Evolutionary conservation across 2,888 invertebrate genomes (phyloP), one percentile per base, ranked within the genome.

Genomic region (Perdita meconis): DNA sequence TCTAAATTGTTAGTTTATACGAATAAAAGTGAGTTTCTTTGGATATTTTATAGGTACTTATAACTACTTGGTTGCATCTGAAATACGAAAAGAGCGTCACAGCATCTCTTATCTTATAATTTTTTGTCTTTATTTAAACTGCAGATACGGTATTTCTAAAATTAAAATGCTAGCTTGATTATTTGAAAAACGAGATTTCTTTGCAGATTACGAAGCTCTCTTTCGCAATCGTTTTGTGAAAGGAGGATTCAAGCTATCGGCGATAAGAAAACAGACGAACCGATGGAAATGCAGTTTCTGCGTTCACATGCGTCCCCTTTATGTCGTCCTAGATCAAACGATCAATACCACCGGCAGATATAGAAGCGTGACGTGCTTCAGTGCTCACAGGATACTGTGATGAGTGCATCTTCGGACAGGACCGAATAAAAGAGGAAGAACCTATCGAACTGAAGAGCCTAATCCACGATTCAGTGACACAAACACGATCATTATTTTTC

Each of bases 261-360:
- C 3, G n/a, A 40, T 24, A 57, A n/a, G 34, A 57, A 40, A 26
- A 22, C n/a, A 24, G n/a, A 24, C 44, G 40, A 40, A 40, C 40
- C 53, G 24, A 8, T 19, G 56, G 55, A 42, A 65, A 40, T 42
- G 65, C 44, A 65, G 56, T 65, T 65, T 56, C 34, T 42, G 10
- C n/a, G 8, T 34, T 65, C 56, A 16, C 44, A 6, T 22, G 30
- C 24, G 67, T 40, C 67, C 78, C 42, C 67, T 65, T 72, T 57
- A 57, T 19, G 71, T 65, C 65, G 57, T 40, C 13, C 50, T 51
- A 40, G 57, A 66, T 74, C 63, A 53, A 68, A 61, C 56, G 61
- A 66, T 63, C 56, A 51, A 71, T 71, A 71, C 50, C 40, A 57
- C 51, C 13, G 57, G 2, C 50, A 34, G 30, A 44, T 22, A 24